A percentile compares a stretch with the other conserved stretches of the same genome.
These are phyloP conservation scores for Lycopodina hypogea DNA, from an alignment of 37 sponge, comb jelly and placozoan genomes.

Conservation along the genomic window DNA sequence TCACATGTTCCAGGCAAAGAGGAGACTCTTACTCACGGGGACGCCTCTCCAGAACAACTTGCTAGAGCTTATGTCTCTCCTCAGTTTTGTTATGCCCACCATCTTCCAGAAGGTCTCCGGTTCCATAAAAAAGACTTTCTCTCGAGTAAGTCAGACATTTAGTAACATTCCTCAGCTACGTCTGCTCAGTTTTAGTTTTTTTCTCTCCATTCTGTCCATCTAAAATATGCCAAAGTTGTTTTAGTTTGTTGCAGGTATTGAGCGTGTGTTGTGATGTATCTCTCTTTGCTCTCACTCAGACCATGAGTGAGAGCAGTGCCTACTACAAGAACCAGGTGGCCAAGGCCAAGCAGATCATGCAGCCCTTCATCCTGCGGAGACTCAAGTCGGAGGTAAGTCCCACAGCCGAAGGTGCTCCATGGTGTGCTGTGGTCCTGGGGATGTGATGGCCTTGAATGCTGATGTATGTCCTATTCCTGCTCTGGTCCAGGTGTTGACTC, in stretches of 20 bases:
- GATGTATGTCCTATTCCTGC: neutral
- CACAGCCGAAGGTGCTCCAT: neutral
- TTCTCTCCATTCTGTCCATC: neutral
- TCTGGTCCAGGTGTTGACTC: slow-evolving; percentile 23
- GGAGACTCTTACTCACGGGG: slow-evolving; percentile 55
- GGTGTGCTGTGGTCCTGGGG: neutral
- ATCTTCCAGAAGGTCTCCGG: slow-evolving; percentile 21
- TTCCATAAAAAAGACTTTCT: slow-evolving; percentile 41
- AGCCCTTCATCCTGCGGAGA: slow-evolving; percentile 54
- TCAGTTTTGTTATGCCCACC: slow-evolving; percentile 58
- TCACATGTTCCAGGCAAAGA: too few relatives aligned
- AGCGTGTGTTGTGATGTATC: too few relatives aligned
- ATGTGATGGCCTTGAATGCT: neutral
- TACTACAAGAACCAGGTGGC: slow-evolving; percentile 39
- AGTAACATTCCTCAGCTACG: neutral
- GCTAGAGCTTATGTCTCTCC: slow-evolving; percentile 62
- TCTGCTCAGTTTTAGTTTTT: neutral
- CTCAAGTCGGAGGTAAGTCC: slow-evolving; percentile 43
- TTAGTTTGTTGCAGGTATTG: neutral
- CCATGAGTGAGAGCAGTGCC: slow-evolving; percentile 4
- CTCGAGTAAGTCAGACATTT: slow-evolving; percentile 33
- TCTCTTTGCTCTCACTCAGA: too few relatives aligned
- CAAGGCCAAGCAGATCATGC: slow-evolving; percentile 56
- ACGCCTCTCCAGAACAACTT: slow-evolving; percentile 71
- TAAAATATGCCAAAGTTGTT: neutral